Conservation (phyloP, 1,140 invertebrate species). For the Drosophila mayri region DNA sequence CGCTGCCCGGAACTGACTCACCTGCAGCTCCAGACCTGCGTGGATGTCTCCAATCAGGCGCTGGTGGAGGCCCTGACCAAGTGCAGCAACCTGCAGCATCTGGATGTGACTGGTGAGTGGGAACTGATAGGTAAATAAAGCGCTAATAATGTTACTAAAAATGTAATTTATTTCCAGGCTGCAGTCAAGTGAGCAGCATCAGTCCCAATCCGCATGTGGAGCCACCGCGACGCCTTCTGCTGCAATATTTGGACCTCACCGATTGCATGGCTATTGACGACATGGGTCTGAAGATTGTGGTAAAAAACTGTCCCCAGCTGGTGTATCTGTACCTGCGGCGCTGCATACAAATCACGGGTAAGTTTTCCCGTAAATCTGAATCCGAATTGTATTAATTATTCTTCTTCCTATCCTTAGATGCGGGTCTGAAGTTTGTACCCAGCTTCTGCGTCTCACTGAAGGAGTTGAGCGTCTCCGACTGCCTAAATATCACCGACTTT, state of each 20-base stretch:
- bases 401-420: slow-evolving; percentile 86
- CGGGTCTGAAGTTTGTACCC: slow-evolving; percentile 92
- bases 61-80: slow-evolving; percentile 86
- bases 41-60: slow-evolving; percentile 86
- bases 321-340: slow-evolving; percentile 94
- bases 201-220: slow-evolving; percentile 88
- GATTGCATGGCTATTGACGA: slow-evolving; percentile 94
- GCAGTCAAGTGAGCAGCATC: slow-evolving; percentile 89
- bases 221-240: slow-evolving; percentile 87
- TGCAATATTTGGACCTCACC: slow-evolving; percentile 93
- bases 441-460: slow-evolving; percentile 93
- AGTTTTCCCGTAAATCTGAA: slow-evolving; percentile 9
- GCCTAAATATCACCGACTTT: slow-evolving; percentile 94
- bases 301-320: slow-evolving; percentile 94
- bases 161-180: slow-evolving; percentile 88
- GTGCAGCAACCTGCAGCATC: slow-evolving; percentile 89
- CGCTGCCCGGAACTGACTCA: slow-evolving; percentile 90
- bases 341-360: slow-evolving; percentile 93
- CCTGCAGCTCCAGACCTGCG: slow-evolving; percentile 90
- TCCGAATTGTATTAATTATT: neutral
- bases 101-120: slow-evolving; percentile 90
- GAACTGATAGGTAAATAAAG: neutral
- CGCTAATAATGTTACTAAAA: no score
- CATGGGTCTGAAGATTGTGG: slow-evolving; percentile 91
- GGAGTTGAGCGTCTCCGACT: slow-evolving; percentile 96